Evolutionary conservation across 2,797 vertebrate genomes (phyloP).

Genomic region (Anguilla marmorata): DNA sequence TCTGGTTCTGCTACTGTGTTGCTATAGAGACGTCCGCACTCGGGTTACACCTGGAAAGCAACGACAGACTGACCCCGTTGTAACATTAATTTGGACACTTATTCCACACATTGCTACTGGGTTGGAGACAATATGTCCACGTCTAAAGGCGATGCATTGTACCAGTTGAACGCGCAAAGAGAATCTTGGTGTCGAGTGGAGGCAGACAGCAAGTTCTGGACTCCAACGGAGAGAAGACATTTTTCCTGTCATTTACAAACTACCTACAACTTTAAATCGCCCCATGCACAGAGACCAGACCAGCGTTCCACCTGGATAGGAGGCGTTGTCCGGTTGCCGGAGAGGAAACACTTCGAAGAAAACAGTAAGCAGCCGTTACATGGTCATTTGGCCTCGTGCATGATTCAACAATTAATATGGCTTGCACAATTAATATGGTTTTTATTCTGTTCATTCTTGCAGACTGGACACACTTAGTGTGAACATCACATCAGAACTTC

Average conservation of each 20-base stretch:
- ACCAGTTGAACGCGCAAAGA: conserved; percentile 65
- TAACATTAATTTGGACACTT: neutral
- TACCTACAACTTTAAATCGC: conserved; percentile 44
- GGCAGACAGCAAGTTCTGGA: conserved; percentile 54
- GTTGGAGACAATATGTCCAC: conserved; percentile 43
- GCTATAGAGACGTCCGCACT: conserved; percentile 29
- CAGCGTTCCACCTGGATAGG: conserved; percentile 49
- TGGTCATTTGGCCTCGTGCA: neutral
- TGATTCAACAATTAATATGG: neutral
- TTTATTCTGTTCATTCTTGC: conserved; percentile 39
- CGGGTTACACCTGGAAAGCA: conserved; percentile 30
- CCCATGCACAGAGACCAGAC: conserved; percentile 34
- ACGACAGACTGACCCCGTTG: neutral
- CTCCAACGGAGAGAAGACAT: conserved; percentile 68
- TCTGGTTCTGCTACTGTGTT: conserved; percentile 38
- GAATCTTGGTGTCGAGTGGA: conserved; percentile 79
- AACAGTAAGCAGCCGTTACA: conserved; percentile 57
- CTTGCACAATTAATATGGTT: neutral
- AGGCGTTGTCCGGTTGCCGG: conserved; percentile 28
- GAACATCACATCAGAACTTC: conserved; percentile 24
- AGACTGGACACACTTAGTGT: conserved; percentile 64
- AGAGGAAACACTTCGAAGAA: conserved; percentile 70
- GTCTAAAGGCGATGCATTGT: conserved; percentile 48
- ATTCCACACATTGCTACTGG: neutral
- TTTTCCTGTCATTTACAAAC: conserved; percentile 61